phyloP scores from a whole-genome alignment of 2,888 invertebrate genomes.

The Euphydryas editha region DNA sequence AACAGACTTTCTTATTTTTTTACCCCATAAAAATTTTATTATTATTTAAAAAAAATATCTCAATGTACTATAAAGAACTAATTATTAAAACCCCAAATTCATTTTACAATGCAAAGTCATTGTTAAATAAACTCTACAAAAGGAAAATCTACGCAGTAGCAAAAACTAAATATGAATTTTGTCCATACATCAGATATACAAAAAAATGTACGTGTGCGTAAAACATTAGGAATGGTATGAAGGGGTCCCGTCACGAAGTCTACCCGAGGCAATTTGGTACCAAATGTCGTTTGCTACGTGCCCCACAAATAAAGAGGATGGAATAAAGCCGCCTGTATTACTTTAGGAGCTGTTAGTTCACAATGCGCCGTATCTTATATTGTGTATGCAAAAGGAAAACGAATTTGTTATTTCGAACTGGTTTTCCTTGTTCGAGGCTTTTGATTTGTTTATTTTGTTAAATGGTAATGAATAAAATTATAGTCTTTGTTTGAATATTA shows the following conservation, averaged over 20 bases:
- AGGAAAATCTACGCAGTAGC: slow-evolving; percentile 1
- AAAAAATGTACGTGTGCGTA: slow-evolving; percentile 70
- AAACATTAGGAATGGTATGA: slow-evolving; percentile 70
- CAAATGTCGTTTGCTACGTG: slow-evolving; percentile 81
- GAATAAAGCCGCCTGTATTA: slow-evolving; percentile 71
- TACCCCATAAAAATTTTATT: too few relatives aligned
- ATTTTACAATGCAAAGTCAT: too few relatives aligned
- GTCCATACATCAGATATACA: slow-evolving; percentile 48
- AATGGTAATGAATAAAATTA: slow-evolving; percentile 4
- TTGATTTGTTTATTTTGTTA: slow-evolving; percentile 17
- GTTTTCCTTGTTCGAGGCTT: slow-evolving; percentile 27
- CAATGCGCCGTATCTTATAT: slow-evolving; percentile 41
- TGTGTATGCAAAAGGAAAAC: slow-evolving; percentile 40
- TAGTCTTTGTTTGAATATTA: background rate
- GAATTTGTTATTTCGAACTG: slow-evolving; percentile 36
- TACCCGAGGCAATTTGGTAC: slow-evolving; percentile 80
- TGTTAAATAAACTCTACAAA: background rate
- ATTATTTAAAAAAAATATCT: too few relatives aligned
- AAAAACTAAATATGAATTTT: slow-evolving; percentile 26
- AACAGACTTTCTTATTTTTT: too few relatives aligned
- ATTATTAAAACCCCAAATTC: too few relatives aligned
- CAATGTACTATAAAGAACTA: too few relatives aligned
- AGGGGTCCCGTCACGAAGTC: slow-evolving; percentile 73
- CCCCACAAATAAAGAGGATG: slow-evolving; percentile 78
- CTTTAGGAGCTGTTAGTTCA: slow-evolving; percentile 65